Conservation (phyloP, 1,140 invertebrate species). For the Ephestia elutella region DNA sequence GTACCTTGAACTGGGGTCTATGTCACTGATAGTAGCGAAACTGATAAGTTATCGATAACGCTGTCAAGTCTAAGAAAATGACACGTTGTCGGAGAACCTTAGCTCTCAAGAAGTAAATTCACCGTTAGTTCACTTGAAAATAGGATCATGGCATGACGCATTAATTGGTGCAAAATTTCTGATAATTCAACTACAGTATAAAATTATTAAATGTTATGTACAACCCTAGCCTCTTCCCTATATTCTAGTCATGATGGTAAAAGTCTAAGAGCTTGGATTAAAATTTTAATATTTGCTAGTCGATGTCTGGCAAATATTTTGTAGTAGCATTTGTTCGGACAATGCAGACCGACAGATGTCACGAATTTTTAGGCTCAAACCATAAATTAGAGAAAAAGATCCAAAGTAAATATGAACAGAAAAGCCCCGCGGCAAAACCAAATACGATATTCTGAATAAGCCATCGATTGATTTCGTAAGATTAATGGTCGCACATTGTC, state of each 20-base stretch:
- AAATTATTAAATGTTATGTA: no score
- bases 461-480: slow-evolving; percentile 73
- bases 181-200: no score
- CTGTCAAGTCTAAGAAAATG: neutral
- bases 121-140: no score
- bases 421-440: slow-evolving; percentile 62
- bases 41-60: neutral
- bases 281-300: neutral
- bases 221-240: no score
- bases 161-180: no score
- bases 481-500: slow-evolving; percentile 72
- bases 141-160: no score
- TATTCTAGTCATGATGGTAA: no score
- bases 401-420: slow-evolving; percentile 65
- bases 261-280: neutral
- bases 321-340: slow-evolving; percentile 2
- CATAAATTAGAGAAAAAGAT: slow-evolving; percentile 67
- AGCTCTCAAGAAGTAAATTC: no score
- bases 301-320: neutral
- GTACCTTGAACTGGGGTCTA: neutral
- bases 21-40: neutral
- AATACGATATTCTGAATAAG: slow-evolving; percentile 74
- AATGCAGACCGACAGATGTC: slow-evolving; percentile 53
- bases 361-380: slow-evolving; percentile 26
- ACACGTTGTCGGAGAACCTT: neutral